phyloP scores from a whole-genome alignment of 2,113 vertebrate species.

The Platichthys stellatus region DNA sequence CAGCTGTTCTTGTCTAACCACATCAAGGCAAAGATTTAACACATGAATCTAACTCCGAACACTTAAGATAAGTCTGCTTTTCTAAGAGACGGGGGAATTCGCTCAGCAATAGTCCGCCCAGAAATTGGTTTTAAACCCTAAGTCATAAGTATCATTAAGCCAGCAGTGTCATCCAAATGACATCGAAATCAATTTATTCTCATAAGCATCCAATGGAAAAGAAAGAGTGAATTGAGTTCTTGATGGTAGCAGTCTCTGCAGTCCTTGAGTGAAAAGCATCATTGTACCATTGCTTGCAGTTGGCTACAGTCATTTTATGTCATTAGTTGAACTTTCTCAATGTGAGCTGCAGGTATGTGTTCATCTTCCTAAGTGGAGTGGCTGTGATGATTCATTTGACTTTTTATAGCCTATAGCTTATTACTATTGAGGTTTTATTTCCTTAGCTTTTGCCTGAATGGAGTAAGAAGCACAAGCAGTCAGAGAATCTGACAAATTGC shows the following conservation, averaged over 20 bases:
- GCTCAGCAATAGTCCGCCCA: slow-evolving; percentile 16
- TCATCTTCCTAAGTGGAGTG: not conserved
- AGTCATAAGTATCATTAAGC: slow-evolving; percentile 39
- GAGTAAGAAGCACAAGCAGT: not conserved
- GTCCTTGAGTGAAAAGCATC: not conserved
- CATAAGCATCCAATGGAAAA: not conserved
- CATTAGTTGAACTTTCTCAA: not conserved
- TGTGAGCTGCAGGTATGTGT: slow-evolving; percentile 4
- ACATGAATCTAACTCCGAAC: slow-evolving; percentile 51
- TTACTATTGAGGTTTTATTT: not conserved
- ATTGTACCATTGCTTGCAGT: not conserved
- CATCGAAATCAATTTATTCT: slow-evolving; percentile 38
- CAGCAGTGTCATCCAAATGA: slow-evolving; percentile 24
- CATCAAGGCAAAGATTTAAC: slow-evolving; percentile 70
- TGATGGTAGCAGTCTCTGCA: not conserved
- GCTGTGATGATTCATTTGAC: not conserved
- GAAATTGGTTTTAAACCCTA: slow-evolving; percentile 51
- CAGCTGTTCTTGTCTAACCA: slow-evolving; percentile 72
- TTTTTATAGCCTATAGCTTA: not conserved
- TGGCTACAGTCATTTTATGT: not conserved
- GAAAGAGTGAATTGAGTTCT: not conserved
- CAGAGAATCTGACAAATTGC: not conserved
- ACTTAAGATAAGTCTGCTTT: slow-evolving; percentile 48
- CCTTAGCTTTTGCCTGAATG: not conserved
- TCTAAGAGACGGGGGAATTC: slow-evolving; percentile 34